Evolutionary conservation across 2,113 vertebrate genomes (phyloP).

Genomic region (Syngnathus floridae): DNA sequence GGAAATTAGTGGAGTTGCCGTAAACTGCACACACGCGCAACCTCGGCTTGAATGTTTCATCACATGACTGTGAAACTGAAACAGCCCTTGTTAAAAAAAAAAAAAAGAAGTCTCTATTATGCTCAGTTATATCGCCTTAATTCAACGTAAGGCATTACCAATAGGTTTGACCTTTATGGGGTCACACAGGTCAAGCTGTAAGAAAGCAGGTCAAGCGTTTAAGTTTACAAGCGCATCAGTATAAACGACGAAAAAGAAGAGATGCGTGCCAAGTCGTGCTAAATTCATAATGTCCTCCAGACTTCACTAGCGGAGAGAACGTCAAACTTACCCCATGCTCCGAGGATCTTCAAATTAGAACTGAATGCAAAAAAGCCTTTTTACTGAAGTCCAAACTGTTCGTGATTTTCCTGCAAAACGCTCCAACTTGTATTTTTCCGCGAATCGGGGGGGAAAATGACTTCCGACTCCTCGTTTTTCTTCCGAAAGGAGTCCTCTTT

Average conservation of each 20-base stretch:
- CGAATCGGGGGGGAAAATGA: not conserved
- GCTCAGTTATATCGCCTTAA: not conserved
- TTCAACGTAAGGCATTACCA: not conserved
- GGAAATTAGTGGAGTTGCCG: slow-evolving; percentile 4
- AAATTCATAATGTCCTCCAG: not conserved
- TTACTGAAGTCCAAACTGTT: not conserved
- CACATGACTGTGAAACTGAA: not conserved
- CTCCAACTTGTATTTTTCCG: not conserved
- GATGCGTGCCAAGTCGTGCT: not conserved
- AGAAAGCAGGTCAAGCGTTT: not conserved
- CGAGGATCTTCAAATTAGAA: not conserved
- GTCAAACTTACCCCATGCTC: slow-evolving; percentile 11
- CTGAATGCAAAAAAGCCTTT: not conserved
- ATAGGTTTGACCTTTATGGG: not conserved
- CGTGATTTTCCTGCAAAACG: not conserved
- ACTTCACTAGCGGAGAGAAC: not conserved
- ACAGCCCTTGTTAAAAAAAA: not conserved
- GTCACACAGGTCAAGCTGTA: not conserved
- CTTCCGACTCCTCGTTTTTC: slow-evolving; percentile 1
- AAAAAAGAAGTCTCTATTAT: not conserved
- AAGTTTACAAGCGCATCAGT: not conserved
- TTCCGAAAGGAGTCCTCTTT: slow-evolving; percentile 1
- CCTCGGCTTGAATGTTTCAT: not conserved
- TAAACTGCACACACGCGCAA: not conserved
- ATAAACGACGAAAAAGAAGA: not conserved